Base-by-base conservation (phyloP, 2,888 invertebrate species). In the Trissolcus brochymenae region DNA sequence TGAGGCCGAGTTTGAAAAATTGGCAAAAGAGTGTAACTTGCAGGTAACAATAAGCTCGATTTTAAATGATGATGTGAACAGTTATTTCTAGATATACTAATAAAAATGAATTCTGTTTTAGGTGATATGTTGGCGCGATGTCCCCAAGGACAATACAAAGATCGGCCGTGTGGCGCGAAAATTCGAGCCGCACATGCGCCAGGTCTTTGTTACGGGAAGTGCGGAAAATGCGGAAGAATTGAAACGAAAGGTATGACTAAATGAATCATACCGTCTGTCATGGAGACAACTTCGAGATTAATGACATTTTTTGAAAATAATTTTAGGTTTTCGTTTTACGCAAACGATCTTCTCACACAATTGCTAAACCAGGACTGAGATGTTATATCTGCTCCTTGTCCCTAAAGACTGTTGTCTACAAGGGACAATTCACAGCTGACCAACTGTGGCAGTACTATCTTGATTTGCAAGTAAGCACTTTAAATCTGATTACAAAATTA, bases 311-410 rank as follows among this genome's bases (percentile, higher is more conserved):
- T 46, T 46, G 14, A 4, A 46, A 19, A 57, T 29, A 6, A 59
- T 62, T 75, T 9, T 91, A 97, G 95, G 94, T 98, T 72, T 99
- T 97, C 90, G 92, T 98, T 83, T 91, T 99, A 84, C 93, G 99
- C 73, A 99, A 99, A 90, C 93, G 96, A 71, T 95, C 98, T 0
- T 96, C 96, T 16, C 98, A 98, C 87, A 93, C 93, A 81, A 93
- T 99, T 87, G 93, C 94, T 43, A 93, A 94, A 82, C 95, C 95
- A 1, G 96, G 95, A 6, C 93, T 95, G 53, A 92, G 98, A 79
- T 99, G 97, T 91, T 99, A 99, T 90, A 96, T 99, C 85, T 98
- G 98, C 91, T 98, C 98, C 67, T 91, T 99, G 82, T 97, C 97
- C 21, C 91, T 96, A 61, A 93, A 93, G 84, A 97, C 95, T 9